Percentiles rank a stretch among this genome's conserved stretches.
Evolutionary conservation across 1,140 invertebrate genomes (phyloP).

Genomic region (Sweltsa coloradensis): DNA sequence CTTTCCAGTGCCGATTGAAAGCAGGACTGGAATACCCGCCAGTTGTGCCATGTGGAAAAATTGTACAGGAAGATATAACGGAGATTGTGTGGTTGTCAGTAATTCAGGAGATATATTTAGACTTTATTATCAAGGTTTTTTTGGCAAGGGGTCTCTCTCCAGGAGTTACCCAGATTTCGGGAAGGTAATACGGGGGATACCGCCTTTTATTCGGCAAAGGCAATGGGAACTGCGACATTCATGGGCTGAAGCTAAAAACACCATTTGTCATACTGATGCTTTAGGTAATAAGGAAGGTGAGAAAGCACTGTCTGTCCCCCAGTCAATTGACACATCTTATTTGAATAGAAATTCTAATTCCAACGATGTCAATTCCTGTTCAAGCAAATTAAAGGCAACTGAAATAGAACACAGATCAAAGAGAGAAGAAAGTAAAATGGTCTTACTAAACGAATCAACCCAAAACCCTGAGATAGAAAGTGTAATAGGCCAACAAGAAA

Average conservation of each 20-base stretch:
- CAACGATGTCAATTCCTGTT: neutral
- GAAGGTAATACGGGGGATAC: slow-evolving; percentile 27
- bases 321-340: neutral
- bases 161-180: slow-evolving; percentile 40
- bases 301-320: neutral
- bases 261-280: neutral
- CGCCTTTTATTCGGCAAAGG: slow-evolving; percentile 36
- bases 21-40: slow-evolving; percentile 21
- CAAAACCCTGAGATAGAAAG: neutral
- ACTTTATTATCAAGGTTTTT: slow-evolving; percentile 39
- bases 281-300: neutral
- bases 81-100: slow-evolving; percentile 45
- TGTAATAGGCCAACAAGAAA: slow-evolving; percentile 12
- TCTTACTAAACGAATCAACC: neutral
- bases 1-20: slow-evolving; percentile 31
- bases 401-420: neutral
- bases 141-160: slow-evolving; percentile 57
- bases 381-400: neutral
- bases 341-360: neutral
- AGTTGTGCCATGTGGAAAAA: slow-evolving; percentile 31
- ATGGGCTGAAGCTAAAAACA: slow-evolving; percentile 35
- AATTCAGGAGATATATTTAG: slow-evolving; percentile 42
- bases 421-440: neutral
- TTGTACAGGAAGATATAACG: slow-evolving; percentile 48
- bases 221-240: slow-evolving; percentile 40